Evolutionary conservation across 2,888 invertebrate species (phyloP).

Genomic region (Steromphala cineraria): DNA sequence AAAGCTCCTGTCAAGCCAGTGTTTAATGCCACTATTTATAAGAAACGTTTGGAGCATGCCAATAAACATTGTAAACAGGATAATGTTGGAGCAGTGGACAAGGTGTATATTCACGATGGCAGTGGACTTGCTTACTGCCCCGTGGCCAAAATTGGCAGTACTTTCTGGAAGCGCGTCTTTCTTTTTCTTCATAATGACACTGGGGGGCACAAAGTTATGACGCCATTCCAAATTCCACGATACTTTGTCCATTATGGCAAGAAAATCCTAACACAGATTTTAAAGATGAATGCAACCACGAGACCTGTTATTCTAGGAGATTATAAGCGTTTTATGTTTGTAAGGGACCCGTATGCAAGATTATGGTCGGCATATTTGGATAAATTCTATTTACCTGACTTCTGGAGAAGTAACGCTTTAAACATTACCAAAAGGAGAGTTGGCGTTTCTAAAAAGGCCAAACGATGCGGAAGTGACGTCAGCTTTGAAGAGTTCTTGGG

Average conservation of each 20-base stretch:
- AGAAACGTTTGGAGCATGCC: neutral
- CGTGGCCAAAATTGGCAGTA: constrained; percentile 56
- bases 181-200: constrained; percentile 46
- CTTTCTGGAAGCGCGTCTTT: constrained; percentile 53
- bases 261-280: constrained; percentile 16
- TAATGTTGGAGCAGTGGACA: neutral
- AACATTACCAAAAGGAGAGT: constrained; percentile 29
- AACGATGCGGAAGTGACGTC: constrained; percentile 50
- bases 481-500: constrained; percentile 54
- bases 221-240: constrained; percentile 40
- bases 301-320: constrained; percentile 25
- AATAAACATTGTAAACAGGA: neutral
- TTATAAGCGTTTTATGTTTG: constrained; percentile 42
- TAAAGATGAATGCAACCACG: constrained; percentile 3
- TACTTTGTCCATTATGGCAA: constrained; percentile 36
- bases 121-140: constrained; percentile 46
- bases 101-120: constrained; percentile 17
- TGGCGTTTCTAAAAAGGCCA: constrained; percentile 16
- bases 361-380: constrained; percentile 58
- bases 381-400: constrained; percentile 55
- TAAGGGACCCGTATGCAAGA: constrained; percentile 53
- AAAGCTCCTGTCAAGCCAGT: no score
- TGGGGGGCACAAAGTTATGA: neutral
- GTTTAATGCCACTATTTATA: neutral
- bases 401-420: constrained; percentile 46